A percentile compares a stretch with the other conserved stretches of the same genome.
Conservation (phyloP, 30 jellyfish, hydroid and myxozoan genomes). For the Kudoa iwatai region DNA sequence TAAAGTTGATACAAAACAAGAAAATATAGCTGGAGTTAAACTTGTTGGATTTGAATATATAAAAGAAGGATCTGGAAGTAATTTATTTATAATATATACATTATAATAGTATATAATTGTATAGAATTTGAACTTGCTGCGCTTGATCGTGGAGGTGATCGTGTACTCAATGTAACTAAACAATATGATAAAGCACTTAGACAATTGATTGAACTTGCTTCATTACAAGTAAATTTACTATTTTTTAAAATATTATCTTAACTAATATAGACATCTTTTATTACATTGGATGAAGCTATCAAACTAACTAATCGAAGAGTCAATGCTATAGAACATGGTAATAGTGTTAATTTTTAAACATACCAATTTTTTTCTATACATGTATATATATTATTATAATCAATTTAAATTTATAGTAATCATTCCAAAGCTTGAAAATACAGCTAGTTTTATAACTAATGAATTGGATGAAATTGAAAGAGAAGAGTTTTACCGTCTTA, state of each 20-base stretch:
- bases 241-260: no score
- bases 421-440: conserved; percentile 45
- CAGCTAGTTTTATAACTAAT: conserved; percentile 37
- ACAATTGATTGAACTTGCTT: conserved; percentile 47
- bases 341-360: no score
- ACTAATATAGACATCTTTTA: conserved; percentile 36
- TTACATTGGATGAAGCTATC: conserved; percentile 78
- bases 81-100: no score
- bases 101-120: no score
- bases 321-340: conserved; percentile 92
- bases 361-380: no score
- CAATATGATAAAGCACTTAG: conserved; percentile 30
- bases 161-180: conserved; percentile 51
- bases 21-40: conserved; percentile 95
- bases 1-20: conserved; percentile 29
- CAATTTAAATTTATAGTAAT: no score
- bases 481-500: no score
- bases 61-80: no score
- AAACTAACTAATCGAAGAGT: conserved; percentile 70
- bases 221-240: conserved; percentile 66
- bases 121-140: conserved; percentile 73
- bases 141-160: conserved; percentile 84
- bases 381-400: no score
- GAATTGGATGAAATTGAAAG: conserved; percentile 95
- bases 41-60: no score